Base-by-base conservation (phyloP, 2,888 invertebrate species). In the Julus scanicus region DNA sequence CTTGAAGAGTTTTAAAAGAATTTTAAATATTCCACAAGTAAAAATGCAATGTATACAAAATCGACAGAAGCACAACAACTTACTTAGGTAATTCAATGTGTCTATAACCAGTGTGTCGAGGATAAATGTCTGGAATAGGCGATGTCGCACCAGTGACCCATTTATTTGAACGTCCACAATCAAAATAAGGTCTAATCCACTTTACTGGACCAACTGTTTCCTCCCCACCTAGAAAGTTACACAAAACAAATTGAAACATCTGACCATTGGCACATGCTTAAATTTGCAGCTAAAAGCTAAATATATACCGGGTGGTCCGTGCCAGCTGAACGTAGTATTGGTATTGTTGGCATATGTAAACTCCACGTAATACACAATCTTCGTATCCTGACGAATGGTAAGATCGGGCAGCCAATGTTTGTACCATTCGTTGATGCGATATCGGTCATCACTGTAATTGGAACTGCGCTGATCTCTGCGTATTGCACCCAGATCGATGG, bases 251-350 rank as follows among this genome's bases (percentile, higher is more conserved):
- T 85, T 29, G 17, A 29, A 71, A 83, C 17, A 57, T 57, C n/a
- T 57, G 57, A 57, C 57, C 57, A 57, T 8, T n/a, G 3, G 13
- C 0, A 13, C n/a, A 57, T 57, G 57, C 37, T 37, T 17, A 84
- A 40, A 39, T 84, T 37, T 1, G 15, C n/a, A 85, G 86, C 48
- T 29, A 29, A 29, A 63, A 63, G 20, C 4, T 9, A 71, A 29
- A 17, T 48, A 88, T 87, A 89, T 90, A 89, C 94, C 97, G 86
- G 95, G 96, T 11, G 98, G 98, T 85, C 98, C 98, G 90, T 98
- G 98, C 93, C 97, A 98, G n/a, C 97, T 96, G 91, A 95, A 97
- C n/a, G 97, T 98, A 92, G 97, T 97, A 92, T 98, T 98, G 0
- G 97, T 98, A 91, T 97, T 97, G 92, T 98, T 98, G 0, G 97